Conservation (phyloP, 2,888 invertebrate species). For the Leucania comma region DNA sequence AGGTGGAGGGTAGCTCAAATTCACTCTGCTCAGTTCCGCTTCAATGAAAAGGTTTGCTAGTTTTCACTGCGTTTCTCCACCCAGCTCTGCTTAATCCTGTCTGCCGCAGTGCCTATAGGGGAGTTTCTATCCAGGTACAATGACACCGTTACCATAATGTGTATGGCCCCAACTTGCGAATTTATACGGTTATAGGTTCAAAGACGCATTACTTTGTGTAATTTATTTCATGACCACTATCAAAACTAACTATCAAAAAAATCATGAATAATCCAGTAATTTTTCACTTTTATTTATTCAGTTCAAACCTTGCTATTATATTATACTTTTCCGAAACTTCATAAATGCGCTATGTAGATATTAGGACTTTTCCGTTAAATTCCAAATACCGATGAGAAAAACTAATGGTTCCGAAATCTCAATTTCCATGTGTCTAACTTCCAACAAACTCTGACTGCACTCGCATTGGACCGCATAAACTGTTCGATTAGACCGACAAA, state of each 20-base stretch:
- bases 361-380: not conserved
- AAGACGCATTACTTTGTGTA: no score
- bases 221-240: no score
- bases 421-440: constrained; percentile 62
- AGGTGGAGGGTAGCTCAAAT: no score
- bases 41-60: no score
- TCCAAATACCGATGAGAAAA: constrained; percentile 2
- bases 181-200: no score
- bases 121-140: no score
- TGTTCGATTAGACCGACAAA: constrained; percentile 76
- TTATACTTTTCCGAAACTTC: not conserved
- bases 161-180: not conserved
- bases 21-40: no score
- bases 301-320: not conserved
- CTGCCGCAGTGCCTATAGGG: no score
- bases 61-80: no score
- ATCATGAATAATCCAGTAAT: not conserved
- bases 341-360: not conserved
- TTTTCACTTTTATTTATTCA: not conserved
- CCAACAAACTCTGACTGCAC: constrained; percentile 52
- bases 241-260: no score
- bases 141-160: no score
- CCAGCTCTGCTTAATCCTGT: no score
- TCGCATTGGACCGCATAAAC: constrained; percentile 66
- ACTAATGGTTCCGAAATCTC: constrained; percentile 51